phyloP scores from a whole-genome alignment of 2,797 vertebrate genomes.

The Euthynnus affinis region DNA sequence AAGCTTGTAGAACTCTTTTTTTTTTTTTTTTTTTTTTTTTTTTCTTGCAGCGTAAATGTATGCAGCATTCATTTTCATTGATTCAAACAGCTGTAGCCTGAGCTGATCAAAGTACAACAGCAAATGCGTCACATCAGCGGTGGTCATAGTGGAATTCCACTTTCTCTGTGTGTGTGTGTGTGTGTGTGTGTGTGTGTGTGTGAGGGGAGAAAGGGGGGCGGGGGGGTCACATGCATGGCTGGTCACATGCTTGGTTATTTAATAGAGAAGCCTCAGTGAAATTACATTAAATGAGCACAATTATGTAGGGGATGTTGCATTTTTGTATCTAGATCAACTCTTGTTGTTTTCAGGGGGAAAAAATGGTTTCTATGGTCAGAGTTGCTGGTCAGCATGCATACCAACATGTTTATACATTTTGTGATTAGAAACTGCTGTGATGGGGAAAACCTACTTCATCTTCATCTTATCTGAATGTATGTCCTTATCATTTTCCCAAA shows the following conservation, averaged over 20 bases:
- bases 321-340: background rate
- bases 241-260: constrained; percentile 68
- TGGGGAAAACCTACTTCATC: background rate
- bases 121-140: constrained; percentile 11
- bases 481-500: background rate
- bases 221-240: constrained; percentile 60
- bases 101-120: constrained; percentile 12
- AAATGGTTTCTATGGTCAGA: background rate
- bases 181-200: background rate
- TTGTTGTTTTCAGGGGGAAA: background rate
- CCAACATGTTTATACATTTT: background rate
- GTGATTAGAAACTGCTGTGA: constrained; percentile 11
- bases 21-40: background rate
- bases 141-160: constrained; percentile 25
- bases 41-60: constrained; percentile 7
- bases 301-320: constrained; percentile 17
- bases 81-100: constrained; percentile 17
- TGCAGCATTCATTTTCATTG: constrained; percentile 13
- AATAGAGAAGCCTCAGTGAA: constrained; percentile 40
- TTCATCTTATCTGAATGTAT: background rate
- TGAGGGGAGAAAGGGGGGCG: no score
- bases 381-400: background rate
- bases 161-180: background rate
- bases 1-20: background rate
- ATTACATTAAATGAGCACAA: constrained; percentile 28